Conservation (phyloP, 1,140 invertebrate species). For the Leptestheria dahalacensis region DNA sequence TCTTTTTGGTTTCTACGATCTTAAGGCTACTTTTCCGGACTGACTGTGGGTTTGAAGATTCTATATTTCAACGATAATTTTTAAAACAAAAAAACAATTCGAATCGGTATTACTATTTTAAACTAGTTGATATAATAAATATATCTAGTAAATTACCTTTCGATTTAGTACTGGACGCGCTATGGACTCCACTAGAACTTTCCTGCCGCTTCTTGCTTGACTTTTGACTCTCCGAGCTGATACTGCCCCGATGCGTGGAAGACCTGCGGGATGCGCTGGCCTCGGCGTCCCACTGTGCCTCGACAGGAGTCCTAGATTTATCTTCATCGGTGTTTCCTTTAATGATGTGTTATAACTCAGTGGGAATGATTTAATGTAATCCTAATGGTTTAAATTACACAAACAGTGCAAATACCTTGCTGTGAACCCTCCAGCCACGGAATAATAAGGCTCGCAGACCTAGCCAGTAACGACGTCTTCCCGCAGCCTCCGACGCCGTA, state of each 20-base stretch:
- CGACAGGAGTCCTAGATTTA: not conserved
- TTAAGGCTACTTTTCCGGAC: not conserved
- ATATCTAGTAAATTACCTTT: not conserved
- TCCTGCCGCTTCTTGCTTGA: not conserved
- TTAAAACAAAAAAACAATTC: not conserved
- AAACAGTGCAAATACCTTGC: not conserved
- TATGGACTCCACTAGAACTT: slow-evolving; percentile 5
- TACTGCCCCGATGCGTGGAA: not conserved
- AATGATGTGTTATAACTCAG: not conserved
- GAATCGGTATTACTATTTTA: not conserved
- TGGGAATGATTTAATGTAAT: too few species aligned
- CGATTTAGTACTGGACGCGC: not conserved
- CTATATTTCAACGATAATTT: too few species aligned
- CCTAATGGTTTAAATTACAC: not conserved
- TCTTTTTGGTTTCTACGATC: not conserved
- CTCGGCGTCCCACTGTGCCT: not conserved
- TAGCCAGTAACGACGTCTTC: slow-evolving; percentile 89
- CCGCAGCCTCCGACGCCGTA: slow-evolving; percentile 93
- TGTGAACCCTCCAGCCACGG: slow-evolving; percentile 43
- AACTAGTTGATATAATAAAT: not conserved
- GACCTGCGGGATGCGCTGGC: not conserved
- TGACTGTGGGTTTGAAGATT: too few species aligned
- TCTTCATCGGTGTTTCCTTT: not conserved
- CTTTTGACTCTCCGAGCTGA: not conserved
- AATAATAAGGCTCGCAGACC: slow-evolving; percentile 64